phyloP scores from a whole-genome alignment of 2,113 vertebrate species.

The Cardinalis cardinalis region DNA sequence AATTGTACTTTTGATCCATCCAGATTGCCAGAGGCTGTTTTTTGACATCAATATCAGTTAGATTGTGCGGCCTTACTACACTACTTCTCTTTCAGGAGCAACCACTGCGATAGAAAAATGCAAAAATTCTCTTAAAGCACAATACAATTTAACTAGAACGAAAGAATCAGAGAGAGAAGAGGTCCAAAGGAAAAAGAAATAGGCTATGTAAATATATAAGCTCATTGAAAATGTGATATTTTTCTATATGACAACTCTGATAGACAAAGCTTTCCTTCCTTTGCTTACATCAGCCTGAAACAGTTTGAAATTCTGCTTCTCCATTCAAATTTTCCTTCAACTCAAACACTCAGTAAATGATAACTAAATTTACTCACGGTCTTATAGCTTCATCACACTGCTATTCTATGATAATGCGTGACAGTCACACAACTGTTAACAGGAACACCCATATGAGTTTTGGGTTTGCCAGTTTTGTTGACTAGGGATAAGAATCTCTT shows the following conservation, averaged over 20 bases:
- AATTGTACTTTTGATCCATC: slow-evolving; percentile 21
- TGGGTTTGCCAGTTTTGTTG: not conserved
- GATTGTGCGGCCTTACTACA: not conserved
- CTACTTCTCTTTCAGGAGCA: not conserved
- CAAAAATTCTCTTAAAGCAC: not conserved
- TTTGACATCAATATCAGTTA: not conserved
- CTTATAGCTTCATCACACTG: not conserved
- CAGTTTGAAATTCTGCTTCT: not conserved
- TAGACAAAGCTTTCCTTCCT: not conserved
- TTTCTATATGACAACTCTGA: not conserved
- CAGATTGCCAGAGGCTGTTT: not conserved
- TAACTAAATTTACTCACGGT: not conserved
- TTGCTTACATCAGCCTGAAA: not conserved
- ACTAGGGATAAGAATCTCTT: not conserved
- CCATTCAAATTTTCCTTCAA: not conserved
- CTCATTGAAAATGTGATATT: not conserved
- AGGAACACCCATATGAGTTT: not conserved
- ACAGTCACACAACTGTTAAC: not conserved
- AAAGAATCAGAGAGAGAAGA: not conserved
- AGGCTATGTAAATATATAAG: not conserved
- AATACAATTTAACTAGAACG: not conserved
- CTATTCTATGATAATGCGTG: not conserved
- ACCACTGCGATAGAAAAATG: not conserved
- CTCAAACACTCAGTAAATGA: not conserved
- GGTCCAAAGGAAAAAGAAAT: not conserved